phyloP scores from a whole-genome alignment of 1,140 invertebrate species.

The Periplaneta americana region DNA sequence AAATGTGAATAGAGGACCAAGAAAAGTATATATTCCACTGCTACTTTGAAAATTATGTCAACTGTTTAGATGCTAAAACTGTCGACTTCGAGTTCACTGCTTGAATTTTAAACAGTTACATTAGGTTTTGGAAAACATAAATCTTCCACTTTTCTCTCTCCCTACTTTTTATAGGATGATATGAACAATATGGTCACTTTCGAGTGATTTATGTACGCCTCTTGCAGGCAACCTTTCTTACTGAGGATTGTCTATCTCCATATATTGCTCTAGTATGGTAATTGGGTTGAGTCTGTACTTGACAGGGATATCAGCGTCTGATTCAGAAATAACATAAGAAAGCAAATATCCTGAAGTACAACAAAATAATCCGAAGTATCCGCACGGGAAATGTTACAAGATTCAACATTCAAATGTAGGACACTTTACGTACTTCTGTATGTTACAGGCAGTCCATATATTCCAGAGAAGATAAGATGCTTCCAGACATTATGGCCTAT shows the following conservation, averaged over 20 bases:
- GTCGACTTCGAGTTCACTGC: neutral
- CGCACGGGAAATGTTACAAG: too few relatives aligned
- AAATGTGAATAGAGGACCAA: neutral
- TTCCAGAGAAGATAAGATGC: too few relatives aligned
- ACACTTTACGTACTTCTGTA: too few relatives aligned
- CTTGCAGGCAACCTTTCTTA: neutral
- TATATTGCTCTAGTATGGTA: neutral
- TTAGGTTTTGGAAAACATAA: neutral
- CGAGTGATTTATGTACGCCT: neutral
- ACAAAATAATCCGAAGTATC: too few relatives aligned
- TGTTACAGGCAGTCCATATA: too few relatives aligned
- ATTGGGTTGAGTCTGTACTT: neutral
- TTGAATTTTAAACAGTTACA: neutral
- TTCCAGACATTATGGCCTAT: too few relatives aligned
- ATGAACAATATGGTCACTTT: neutral
- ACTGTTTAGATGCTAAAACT: neutral
- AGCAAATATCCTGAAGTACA: too few relatives aligned
- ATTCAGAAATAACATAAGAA: too few relatives aligned
- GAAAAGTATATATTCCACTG: neutral
- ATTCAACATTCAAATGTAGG: too few relatives aligned
- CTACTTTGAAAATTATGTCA: neutral
- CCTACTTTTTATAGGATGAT: neutral
- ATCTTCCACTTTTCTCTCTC: neutral
- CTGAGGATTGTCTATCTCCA: neutral
- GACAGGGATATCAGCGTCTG: too few relatives aligned